Evolutionary conservation across 37 sponge, comb jelly and placozoan species (phyloP), one percentile per base, ranked within the genome.

Genomic region (Axinella damicornis): DNA sequence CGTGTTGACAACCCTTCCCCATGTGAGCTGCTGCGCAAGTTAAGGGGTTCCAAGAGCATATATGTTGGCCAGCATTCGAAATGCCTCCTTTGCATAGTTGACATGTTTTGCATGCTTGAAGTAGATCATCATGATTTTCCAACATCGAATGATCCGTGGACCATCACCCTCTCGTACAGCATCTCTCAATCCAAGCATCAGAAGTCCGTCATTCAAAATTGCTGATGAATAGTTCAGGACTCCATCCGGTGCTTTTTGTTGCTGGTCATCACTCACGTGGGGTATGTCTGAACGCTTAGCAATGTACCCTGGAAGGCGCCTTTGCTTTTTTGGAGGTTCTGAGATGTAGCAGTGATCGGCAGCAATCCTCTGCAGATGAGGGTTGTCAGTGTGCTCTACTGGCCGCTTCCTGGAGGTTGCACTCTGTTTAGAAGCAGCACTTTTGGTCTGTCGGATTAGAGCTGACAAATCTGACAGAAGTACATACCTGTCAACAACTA

Each of bases 131-230:
- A 81, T 81, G 30, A 59, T 32, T 73, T 87, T 87, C 87, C 88
- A 87, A 53, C 88, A 87, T 35, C 87, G 37, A 14, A 79, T 35
- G 71, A 79, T 62, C 18, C 65, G 65, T 54, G 54, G 34, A 16
- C 81, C 82, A 74, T 87, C 88, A n/a, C 82, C 88, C 65, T 81
- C 82, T 22, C 68, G 71, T n/a, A 87, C 73, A 14, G 82, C 74
- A 81, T 87, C 81, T 34, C 56, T 35, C 17, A 87, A 74, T 39
- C 80, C 88, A 52, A 86, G 65, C 25, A 85, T 38, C 21, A 77
- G 60, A n/a, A 85, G 36, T 12, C 85, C 85, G 76, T 85, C 85
- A 68, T 85, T 76, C 0, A 85, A 41, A 22, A 77, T 58, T 9
- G 78, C 69, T 24, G 41, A 54, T 25, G 63, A 63, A 85, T 85